A percentile compares a stretch with the other conserved stretches of the same genome.
Evolutionary conservation across 2,797 vertebrate genomes (phyloP).

Genomic region (Picus viridis): DNA sequence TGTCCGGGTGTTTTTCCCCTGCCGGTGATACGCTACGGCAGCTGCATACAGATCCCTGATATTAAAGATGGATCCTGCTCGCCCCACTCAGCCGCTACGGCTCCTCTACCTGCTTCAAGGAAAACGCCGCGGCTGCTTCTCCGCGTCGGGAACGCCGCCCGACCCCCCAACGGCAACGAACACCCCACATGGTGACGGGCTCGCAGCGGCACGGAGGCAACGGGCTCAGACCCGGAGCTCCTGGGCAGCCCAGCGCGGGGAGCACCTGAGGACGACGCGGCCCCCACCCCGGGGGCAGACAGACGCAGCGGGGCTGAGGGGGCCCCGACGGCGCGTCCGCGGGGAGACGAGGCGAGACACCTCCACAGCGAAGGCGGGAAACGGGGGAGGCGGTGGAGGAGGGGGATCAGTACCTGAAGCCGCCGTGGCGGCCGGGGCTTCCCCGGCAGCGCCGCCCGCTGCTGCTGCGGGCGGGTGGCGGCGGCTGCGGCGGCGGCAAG

Average conservation of each 20-base stretch:
- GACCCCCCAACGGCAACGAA: neutral
- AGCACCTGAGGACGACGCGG: neutral
- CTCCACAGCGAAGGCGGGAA: neutral
- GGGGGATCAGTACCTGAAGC: neutral
- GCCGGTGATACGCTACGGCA: neutral
- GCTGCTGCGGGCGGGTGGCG: constrained; percentile 49
- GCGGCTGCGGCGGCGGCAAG: constrained; percentile 20
- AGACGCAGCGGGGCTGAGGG: neutral
- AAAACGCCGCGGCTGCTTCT: neutral
- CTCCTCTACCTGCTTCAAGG: neutral
- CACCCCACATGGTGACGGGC: fast-evolving
- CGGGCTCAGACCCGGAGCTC: no score
- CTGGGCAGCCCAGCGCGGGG: neutral
- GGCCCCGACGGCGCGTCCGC: neutral
- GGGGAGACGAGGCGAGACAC: no score
- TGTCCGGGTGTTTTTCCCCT: fast-evolving
- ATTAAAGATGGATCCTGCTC: neutral
- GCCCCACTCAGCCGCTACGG: neutral
- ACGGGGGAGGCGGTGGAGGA: fast-evolving
- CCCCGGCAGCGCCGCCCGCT: constrained; percentile 24
- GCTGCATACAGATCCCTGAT: neutral
- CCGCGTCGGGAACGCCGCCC: neutral
- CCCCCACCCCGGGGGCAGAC: no score
- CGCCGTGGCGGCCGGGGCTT: neutral
- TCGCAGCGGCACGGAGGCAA: neutral